Evolutionary conservation across 2,113 vertebrate genomes (phyloP).

Genomic region (human): DNA sequence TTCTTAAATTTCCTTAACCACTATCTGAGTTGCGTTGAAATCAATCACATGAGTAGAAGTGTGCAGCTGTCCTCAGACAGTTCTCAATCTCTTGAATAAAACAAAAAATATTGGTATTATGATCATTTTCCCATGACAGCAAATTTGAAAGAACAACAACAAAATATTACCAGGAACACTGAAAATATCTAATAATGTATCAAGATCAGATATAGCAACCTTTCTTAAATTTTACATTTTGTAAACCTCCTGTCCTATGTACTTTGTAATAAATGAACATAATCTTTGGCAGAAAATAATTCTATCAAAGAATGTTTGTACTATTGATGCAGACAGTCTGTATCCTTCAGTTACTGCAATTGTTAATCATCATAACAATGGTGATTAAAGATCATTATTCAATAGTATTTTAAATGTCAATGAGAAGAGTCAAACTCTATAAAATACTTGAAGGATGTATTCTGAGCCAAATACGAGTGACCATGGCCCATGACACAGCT

Average conservation of each 20-base stretch:
- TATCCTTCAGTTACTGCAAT: background rate
- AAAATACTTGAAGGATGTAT: no score
- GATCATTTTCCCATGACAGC: background rate
- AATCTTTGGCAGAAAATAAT: background rate
- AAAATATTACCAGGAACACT: background rate
- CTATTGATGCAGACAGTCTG: background rate
- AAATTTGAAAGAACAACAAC: conserved; percentile 14
- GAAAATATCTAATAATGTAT: background rate
- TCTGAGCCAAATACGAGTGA: no score
- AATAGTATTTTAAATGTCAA: background rate
- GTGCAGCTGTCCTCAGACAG: background rate
- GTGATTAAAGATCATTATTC: background rate
- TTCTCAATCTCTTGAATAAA: background rate
- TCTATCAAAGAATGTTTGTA: background rate
- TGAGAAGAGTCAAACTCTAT: no score
- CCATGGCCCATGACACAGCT: no score
- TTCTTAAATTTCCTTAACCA: background rate
- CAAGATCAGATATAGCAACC: background rate
- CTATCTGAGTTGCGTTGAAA: background rate
- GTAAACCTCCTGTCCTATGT: background rate
- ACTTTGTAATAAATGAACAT: background rate
- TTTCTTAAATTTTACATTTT: conserved; percentile 4
- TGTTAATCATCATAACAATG: background rate
- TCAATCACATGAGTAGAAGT: background rate
- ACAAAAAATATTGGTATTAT: conserved; percentile 11